phyloP scores from a whole-genome alignment of 2,797 vertebrate species.

The Psittacula echo region DNA sequence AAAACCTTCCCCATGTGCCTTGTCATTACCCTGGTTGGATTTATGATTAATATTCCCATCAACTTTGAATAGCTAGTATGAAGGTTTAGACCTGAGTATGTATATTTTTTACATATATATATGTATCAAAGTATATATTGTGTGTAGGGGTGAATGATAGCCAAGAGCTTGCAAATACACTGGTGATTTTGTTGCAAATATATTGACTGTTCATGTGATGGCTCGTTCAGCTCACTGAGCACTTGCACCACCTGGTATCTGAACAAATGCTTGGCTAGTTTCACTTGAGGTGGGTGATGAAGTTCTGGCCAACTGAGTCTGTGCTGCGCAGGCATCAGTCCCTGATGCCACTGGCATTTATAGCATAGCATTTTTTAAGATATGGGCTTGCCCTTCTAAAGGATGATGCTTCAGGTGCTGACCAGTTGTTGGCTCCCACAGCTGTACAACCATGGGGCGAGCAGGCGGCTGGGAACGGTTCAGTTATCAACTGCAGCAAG shows the following conservation, averaged over 20 bases:
- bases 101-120: too few relatives aligned
- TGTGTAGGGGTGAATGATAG: neutral
- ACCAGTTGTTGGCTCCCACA: accelerated
- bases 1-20: neutral
- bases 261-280: neutral
- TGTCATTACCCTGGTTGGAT: neutral
- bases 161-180: neutral
- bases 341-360: neutral
- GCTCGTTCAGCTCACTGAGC: neutral
- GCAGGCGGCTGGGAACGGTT: neutral
- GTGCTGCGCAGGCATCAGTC: accelerated
- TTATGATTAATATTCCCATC: neutral
- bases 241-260: neutral
- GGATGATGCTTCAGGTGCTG: neutral
- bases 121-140: neutral
- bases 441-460: accelerated
- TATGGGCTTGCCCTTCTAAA: neutral
- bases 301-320: accelerated
- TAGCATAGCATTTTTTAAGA: neutral
- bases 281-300: neutral
- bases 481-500: neutral
- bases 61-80: neutral
- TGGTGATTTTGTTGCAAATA: accelerated
- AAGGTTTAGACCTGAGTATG: neutral
- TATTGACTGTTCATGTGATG: accelerated